These are phyloP conservation scores for Archips crataeganus DNA, from an alignment of 2,888 invertebrate genomes.

Conservation along the genomic window DNA sequence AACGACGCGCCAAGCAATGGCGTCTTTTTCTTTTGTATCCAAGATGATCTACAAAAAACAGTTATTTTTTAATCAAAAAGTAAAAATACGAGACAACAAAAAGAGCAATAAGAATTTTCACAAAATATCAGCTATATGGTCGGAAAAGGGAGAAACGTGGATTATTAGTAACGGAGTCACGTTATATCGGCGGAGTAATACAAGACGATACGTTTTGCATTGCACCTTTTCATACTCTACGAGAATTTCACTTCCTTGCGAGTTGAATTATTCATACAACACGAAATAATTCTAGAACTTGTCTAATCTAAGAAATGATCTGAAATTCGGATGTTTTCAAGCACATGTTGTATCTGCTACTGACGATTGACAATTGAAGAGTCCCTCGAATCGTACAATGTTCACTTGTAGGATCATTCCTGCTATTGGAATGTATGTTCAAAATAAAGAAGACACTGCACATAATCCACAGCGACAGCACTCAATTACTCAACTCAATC, in stretches of 20 bases:
- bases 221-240: slow-evolving; percentile 2
- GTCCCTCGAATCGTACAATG: too few relatives aligned
- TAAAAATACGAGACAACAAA: background rate
- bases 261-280: slow-evolving; percentile 6
- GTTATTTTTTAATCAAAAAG: background rate
- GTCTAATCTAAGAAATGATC: background rate
- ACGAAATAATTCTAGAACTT: background rate
- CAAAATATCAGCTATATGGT: background rate
- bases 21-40: background rate
- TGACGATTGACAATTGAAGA: too few relatives aligned
- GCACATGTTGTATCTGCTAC: too few relatives aligned
- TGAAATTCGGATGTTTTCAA: too few relatives aligned
- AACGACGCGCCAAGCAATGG: background rate
- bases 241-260: background rate
- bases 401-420: too few relatives aligned
- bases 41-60: background rate
- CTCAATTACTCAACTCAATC: too few relatives aligned
- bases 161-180: slow-evolving; percentile 11
- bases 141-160: background rate
- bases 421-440: too few relatives aligned
- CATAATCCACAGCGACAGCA: background rate
- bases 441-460: too few relatives aligned
- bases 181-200: background rate
- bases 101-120: background rate
- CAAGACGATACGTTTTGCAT: slow-evolving; percentile 15